Conservation (phyloP, 2,113 vertebrate genomes). For the Sciurus niger region DNA sequence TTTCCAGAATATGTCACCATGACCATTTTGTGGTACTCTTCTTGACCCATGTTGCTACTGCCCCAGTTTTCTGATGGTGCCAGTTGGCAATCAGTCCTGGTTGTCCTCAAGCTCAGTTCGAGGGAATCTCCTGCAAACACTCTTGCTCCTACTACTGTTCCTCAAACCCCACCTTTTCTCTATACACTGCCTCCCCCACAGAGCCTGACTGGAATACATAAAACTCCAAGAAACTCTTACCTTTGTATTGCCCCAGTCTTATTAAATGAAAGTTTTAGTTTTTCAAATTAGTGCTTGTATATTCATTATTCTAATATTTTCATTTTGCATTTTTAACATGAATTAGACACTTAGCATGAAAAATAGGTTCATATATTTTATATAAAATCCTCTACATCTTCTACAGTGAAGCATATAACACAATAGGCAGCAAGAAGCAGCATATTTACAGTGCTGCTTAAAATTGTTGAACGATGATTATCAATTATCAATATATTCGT, state of each 20-base stretch:
- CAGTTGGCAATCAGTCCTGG: not conserved
- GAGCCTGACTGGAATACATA: not conserved
- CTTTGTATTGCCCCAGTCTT: not conserved
- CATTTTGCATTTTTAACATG: not conserved
- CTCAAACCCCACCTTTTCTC: not conserved
- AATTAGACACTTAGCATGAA: not conserved
- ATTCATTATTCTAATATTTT: not conserved
- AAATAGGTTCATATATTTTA: not conserved
- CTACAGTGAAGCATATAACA: not conserved
- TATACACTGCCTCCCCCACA: not conserved
- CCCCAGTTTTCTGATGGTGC: not conserved
- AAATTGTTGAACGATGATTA: not conserved
- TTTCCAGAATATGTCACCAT: not conserved
- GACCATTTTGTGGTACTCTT: not conserved
- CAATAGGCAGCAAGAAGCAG: not conserved
- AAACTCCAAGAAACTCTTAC: not conserved
- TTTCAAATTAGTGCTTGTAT: conserved; percentile 20
- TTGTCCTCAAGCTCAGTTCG: not conserved
- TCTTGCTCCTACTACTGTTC: not conserved
- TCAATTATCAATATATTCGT: not conserved
- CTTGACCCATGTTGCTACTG: not conserved
- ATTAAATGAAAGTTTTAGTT: not conserved
- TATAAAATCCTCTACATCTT: not conserved
- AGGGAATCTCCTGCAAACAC: not conserved
- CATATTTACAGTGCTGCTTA: not conserved